Evolutionary conservation across 2,113 vertebrate genomes (phyloP).

Genomic region (Balaenoptera acutorostrata): DNA sequence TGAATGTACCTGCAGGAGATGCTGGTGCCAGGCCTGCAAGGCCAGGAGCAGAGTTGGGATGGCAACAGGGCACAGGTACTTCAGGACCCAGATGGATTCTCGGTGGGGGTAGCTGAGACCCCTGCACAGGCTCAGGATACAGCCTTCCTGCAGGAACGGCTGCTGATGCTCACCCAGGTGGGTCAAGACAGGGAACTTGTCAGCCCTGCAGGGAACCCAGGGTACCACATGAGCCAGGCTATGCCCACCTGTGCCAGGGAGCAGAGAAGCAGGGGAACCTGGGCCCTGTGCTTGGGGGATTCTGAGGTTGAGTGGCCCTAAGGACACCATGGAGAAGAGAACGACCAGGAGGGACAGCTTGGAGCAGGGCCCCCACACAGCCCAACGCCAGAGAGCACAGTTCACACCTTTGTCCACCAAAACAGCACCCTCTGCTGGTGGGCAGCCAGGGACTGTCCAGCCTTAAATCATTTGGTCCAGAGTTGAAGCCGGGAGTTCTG

Average conservation of each 20-base stretch:
- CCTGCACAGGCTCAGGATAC: slow-evolving; percentile 67
- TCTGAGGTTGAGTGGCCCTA: not conserved
- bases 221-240: not conserved
- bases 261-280: not conserved
- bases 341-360: not conserved
- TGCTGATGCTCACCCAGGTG: slow-evolving; percentile 71
- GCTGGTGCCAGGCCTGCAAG: slow-evolving; percentile 67
- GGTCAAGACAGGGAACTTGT: not conserved
- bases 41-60: slow-evolving; percentile 64
- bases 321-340: not conserved
- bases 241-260: not conserved
- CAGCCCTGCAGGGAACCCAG: not conserved
- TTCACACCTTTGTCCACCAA: not conserved
- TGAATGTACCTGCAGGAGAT: slow-evolving; percentile 72
- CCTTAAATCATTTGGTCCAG: not conserved
- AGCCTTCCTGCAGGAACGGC: slow-evolving; percentile 65
- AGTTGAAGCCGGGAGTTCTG: not conserved
- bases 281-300: not conserved
- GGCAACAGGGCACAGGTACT: slow-evolving; percentile 39
- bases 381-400: rapidly evolving
- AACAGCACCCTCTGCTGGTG: not conserved
- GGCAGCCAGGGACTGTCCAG: not conserved
- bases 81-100: slow-evolving; percentile 24
- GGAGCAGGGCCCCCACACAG: not conserved
- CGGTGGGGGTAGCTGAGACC: slow-evolving; percentile 46